A percentile compares a stretch with the other conserved stretches of the same genome.
Conservation (phyloP, 2,113 vertebrate species). For the Percina caprodes region DNA sequence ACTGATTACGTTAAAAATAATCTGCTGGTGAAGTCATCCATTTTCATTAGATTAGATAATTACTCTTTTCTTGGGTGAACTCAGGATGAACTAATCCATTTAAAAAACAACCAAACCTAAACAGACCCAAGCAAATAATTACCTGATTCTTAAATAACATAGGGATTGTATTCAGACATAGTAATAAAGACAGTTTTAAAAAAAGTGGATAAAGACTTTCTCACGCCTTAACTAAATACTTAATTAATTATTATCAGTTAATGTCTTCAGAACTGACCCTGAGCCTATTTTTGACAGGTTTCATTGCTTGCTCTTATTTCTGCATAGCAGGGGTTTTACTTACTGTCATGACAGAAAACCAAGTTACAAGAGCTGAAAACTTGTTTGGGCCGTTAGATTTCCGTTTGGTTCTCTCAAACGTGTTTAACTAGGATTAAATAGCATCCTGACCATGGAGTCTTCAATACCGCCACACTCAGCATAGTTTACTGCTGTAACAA, state of each 20-base stretch:
- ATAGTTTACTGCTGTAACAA: not conserved
- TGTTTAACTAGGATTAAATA: not conserved
- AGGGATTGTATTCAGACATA: conserved; percentile 15
- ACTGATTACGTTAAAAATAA: conserved; percentile 1
- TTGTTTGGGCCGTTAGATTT: not conserved
- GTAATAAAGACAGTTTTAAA: not conserved
- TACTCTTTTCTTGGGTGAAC: not conserved
- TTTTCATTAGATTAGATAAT: not conserved
- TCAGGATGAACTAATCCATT: conserved; percentile 4
- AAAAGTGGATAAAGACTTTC: conserved; percentile 19
- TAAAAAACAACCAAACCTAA: not conserved
- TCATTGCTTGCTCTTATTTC: not conserved
- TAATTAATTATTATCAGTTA: not conserved
- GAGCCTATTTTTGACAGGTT: conserved; percentile 12
- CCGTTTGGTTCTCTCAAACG: not conserved
- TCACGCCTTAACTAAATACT: not conserved
- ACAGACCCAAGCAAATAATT: not conserved
- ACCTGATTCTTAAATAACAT: not conserved
- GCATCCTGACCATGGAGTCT: not conserved
- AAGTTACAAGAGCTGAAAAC: not conserved
- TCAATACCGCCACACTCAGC: not conserved
- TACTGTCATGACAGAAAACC: not conserved
- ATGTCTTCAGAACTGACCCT: conserved; percentile 10
- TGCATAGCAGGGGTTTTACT: not conserved
- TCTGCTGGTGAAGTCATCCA: not conserved